Percentiles rank a stretch among this genome's conserved stretches.
phyloP scores from a whole-genome alignment of 2,797 vertebrate species.

The Sphenopsis melanotis region DNA sequence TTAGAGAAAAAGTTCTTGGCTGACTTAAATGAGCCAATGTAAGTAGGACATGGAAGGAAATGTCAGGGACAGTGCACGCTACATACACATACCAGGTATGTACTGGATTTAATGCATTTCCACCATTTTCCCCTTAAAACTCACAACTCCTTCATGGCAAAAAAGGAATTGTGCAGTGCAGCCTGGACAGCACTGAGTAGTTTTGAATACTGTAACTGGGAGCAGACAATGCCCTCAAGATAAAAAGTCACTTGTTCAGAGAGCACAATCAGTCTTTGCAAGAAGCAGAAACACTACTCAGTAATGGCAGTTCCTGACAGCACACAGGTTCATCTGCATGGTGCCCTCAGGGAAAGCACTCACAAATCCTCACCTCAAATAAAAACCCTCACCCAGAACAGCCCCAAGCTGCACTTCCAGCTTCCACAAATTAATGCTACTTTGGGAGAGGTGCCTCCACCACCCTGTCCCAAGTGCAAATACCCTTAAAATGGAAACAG shows the following conservation, averaged over 20 bases:
- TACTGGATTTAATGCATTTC: not conserved
- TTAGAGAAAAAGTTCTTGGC: not conserved
- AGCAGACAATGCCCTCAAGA: not conserved
- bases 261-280: not conserved
- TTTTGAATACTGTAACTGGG: not conserved
- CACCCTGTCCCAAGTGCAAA: not conserved
- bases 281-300: not conserved
- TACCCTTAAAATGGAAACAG: not conserved
- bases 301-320: not conserved
- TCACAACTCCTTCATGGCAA: not conserved
- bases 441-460: not conserved
- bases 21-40: not conserved
- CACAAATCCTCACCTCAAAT: not conserved
- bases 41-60: not conserved
- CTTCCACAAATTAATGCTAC: not conserved
- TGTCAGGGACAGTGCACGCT: not conserved
- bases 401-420: not conserved
- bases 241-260: not conserved
- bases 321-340: not conserved
- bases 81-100: fast-evolving
- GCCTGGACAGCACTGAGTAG: not conserved
- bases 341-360: not conserved
- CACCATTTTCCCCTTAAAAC: not conserved
- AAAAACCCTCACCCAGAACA: not conserved
- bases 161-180: not conserved